Percentiles rank a stretch among this genome's conserved stretches.
Evolutionary conservation across 2,888 invertebrate species (phyloP).

Genomic region (Molorchus minor): DNA sequence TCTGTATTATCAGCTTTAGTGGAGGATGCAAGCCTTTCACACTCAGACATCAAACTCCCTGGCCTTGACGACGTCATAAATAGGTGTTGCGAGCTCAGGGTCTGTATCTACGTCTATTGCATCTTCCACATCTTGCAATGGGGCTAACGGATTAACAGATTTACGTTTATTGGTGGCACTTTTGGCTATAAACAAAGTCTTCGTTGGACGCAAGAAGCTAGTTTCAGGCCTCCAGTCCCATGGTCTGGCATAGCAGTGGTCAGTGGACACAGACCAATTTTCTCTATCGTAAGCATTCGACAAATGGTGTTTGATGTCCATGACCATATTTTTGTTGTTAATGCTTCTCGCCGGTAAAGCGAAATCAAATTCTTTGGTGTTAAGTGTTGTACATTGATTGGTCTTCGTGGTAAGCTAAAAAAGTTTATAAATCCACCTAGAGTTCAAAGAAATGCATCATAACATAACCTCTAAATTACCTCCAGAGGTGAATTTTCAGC

Average conservation of each 20-base stretch:
- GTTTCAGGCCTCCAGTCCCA: conserved; percentile 74
- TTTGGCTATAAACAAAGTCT: conserved; percentile 64
- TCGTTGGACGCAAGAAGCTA: conserved; percentile 68
- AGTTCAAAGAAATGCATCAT: not conserved
- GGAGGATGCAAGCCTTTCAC: conserved; percentile 71
- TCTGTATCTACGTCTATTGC: conserved; percentile 64
- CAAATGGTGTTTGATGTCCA: conserved; percentile 46
- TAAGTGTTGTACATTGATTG: conserved; percentile 19
- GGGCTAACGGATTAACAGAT: conserved; percentile 45
- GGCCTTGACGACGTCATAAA: conserved; percentile 70
- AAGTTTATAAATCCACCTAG: not conserved
- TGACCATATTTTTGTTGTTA: conserved; percentile 34
- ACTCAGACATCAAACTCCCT: conserved; percentile 76
- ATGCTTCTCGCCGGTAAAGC: conserved; percentile 26
- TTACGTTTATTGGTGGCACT: conserved; percentile 43
- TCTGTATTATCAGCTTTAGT: conserved; percentile 68
- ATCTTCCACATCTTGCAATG: conserved; percentile 51
- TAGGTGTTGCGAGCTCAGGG: conserved; percentile 61
- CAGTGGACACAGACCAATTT: conserved; percentile 65
- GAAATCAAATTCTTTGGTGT: conserved; percentile 29
- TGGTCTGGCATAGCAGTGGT: conserved; percentile 79
- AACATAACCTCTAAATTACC: conserved; percentile 27
- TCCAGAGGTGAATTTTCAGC: conserved; percentile 25
- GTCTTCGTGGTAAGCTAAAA: conserved; percentile 26
- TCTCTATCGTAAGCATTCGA: conserved; percentile 48